Evolutionary conservation across 2,113 vertebrate genomes (phyloP).

Genomic region (Hoplias malabaricus): DNA sequence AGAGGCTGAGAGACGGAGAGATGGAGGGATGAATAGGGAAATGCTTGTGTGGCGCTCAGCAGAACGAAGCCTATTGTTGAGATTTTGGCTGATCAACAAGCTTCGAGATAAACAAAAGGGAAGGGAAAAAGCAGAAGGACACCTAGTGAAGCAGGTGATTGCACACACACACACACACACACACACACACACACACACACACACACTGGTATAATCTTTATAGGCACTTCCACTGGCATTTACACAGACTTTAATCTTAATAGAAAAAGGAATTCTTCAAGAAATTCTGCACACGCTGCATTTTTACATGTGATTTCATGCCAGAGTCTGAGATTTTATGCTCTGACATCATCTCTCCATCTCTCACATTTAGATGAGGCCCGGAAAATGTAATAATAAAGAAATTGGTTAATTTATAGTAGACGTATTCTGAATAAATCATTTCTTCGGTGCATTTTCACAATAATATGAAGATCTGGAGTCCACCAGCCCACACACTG

Average conservation of each 20-base stretch:
- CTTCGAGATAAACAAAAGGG: neutral
- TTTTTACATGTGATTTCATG: neutral
- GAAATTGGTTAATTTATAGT: too few species aligned
- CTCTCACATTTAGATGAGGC: too few species aligned
- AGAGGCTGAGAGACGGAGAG: neutral
- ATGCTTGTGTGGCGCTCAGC: neutral
- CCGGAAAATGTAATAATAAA: too few species aligned
- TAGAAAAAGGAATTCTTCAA: neutral
- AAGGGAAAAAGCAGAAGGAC: neutral
- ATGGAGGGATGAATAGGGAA: neutral
- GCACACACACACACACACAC: neutral
- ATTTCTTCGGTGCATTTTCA: too few species aligned
- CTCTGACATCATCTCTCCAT: too few species aligned
- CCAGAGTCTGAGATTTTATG: too few species aligned
- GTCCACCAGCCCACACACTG: too few species aligned
- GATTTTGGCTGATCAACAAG: constrained; percentile 5
- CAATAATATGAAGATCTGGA: too few species aligned
- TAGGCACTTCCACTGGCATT: neutral
- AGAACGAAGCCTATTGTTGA: neutral
- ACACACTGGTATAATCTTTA: neutral
- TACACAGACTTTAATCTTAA: neutral
- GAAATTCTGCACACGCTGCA: neutral
- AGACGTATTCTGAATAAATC: too few species aligned
- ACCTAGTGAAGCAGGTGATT: neutral
- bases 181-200: neutral